These are phyloP conservation scores for Kryptopterus vitreolus DNA, from an alignment of 2,797 vertebrate species.

Conservation along the genomic window DNA sequence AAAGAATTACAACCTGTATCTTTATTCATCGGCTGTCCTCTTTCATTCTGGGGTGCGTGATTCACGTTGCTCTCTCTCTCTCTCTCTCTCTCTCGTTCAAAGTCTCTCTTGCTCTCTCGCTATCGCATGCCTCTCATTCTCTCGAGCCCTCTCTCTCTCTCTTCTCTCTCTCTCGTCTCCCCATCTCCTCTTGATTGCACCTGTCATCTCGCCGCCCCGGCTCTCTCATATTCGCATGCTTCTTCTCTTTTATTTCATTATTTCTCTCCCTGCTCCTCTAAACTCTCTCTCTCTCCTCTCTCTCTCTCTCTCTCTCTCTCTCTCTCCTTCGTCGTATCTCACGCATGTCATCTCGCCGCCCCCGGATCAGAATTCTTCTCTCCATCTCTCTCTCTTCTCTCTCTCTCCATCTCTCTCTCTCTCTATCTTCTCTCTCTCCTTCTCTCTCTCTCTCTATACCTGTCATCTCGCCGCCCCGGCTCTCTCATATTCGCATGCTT, in stretches of 20 bases:
- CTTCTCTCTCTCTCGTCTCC: no score
- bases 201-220: slow-evolving; percentile 67
- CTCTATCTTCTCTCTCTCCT: no score
- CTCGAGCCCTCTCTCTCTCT: no score
- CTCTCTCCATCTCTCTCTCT: no score
- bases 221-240: slow-evolving; percentile 76
- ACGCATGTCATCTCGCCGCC: no score
- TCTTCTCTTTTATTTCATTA: slow-evolving; percentile 70
- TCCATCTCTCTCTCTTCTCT: no score
- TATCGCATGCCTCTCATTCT: no score
- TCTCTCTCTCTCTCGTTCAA: no score
- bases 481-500: slow-evolving; percentile 75
- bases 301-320: slow-evolving; percentile 50
- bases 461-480: slow-evolving; percentile 68
- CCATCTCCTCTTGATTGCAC: slow-evolving; percentile 69
- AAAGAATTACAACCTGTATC: slow-evolving; percentile 70
- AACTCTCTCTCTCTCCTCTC: no score
- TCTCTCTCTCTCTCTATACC: slow-evolving; percentile 70
- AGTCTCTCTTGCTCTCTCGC: no score
- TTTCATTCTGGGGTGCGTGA: slow-evolving; percentile 74
- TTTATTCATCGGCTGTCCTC: slow-evolving; percentile 78
- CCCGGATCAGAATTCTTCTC: no score
- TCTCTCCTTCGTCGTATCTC: no score
- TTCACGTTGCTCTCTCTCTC: slow-evolving; percentile 73
- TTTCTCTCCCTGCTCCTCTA: slow-evolving; percentile 65